These are phyloP conservation scores for Ivindomyrus marchei DNA, from an alignment of 2,113 vertebrate genomes.

Conservation along the genomic window DNA sequence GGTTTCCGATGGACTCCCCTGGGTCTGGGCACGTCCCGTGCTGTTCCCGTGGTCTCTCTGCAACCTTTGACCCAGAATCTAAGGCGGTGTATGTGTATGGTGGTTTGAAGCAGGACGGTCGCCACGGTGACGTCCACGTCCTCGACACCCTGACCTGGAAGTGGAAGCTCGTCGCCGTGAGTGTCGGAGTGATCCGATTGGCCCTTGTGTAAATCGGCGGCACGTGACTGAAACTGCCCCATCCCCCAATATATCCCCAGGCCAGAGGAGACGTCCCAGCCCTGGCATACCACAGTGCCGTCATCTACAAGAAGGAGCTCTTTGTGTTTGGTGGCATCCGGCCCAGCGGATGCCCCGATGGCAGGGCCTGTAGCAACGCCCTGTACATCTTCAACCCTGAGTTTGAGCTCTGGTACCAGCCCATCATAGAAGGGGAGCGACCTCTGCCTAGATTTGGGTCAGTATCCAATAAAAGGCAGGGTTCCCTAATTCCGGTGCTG, in stretches of 20 bases:
- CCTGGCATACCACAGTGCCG: conserved; percentile 70
- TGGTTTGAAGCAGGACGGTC: conserved; percentile 62
- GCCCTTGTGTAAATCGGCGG: background rate
- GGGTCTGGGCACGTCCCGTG: conserved; percentile 45
- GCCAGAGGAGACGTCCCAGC: conserved; percentile 70
- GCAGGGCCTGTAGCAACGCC: conserved; percentile 65
- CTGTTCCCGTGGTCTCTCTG: conserved; percentile 65
- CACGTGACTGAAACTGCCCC: background rate
- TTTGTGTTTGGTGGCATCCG: conserved; percentile 78
- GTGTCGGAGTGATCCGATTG: conserved; percentile 33
- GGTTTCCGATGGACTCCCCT: conserved; percentile 69
- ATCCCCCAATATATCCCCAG: conserved; percentile 43
- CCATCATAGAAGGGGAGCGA: conserved; percentile 76
- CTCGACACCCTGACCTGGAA: conserved; percentile 78
- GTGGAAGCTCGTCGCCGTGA: conserved; percentile 71
- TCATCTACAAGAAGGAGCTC: conserved; percentile 74
- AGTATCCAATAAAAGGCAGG: conserved; percentile 34
- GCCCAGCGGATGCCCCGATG: conserved; percentile 42
- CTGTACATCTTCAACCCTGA: conserved; percentile 82
- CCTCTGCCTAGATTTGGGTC: conserved; percentile 78
- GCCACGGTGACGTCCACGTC: conserved; percentile 62
- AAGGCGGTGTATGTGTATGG: conserved; percentile 74
- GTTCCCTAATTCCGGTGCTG: background rate
- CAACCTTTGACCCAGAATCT: conserved; percentile 75
- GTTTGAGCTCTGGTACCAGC: conserved; percentile 83